A percentile compares a stretch with the other conserved stretches of the same genome.
phyloP scores from a whole-genome alignment of 2,797 vertebrate species.

The Malurus splendens region DNA sequence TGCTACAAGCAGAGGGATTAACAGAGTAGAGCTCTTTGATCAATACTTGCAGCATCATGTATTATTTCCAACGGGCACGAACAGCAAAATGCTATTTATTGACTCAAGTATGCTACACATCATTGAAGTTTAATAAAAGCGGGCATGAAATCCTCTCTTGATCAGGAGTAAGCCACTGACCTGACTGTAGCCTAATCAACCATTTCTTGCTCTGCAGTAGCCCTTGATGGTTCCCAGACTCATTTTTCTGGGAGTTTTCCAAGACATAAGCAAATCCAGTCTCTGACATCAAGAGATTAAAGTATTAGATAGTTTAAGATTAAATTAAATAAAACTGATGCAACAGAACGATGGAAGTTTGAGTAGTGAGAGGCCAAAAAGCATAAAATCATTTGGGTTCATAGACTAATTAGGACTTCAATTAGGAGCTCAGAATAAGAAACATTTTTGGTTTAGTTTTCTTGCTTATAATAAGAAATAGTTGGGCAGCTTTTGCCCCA shows the following conservation, averaged over 20 bases:
- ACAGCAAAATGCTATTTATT: slow-evolving; percentile 44
- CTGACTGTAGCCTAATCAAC: not conserved
- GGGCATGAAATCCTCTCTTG: not conserved
- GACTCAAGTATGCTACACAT: slow-evolving; percentile 24
- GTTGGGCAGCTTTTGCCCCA: not conserved
- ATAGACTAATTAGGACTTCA: not conserved
- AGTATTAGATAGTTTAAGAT: not conserved
- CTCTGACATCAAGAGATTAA: slow-evolving; percentile 20
- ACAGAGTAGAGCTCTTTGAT: slow-evolving; percentile 30
- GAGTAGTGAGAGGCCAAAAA: not conserved
- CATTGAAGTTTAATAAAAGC: slow-evolving; percentile 11
- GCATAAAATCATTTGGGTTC: not conserved
- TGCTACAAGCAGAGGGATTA: slow-evolving; percentile 34
- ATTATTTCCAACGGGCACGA: not conserved
- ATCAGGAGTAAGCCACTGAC: not conserved
- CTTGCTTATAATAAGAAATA: not conserved
- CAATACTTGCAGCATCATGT: slow-evolving; percentile 31
- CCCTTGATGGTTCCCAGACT: not conserved
- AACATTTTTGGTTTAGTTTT: not conserved
- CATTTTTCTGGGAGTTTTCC: not conserved
- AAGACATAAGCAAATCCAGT: not conserved
- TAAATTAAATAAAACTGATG: not conserved
- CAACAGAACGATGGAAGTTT: not conserved
- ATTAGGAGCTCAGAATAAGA: not conserved
- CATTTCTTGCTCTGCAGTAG: not conserved